Evolutionary conservation across 2,888 invertebrate species (phyloP), one percentile per base, ranked within the genome.

Genomic region (Cheilosia scutellata): DNA sequence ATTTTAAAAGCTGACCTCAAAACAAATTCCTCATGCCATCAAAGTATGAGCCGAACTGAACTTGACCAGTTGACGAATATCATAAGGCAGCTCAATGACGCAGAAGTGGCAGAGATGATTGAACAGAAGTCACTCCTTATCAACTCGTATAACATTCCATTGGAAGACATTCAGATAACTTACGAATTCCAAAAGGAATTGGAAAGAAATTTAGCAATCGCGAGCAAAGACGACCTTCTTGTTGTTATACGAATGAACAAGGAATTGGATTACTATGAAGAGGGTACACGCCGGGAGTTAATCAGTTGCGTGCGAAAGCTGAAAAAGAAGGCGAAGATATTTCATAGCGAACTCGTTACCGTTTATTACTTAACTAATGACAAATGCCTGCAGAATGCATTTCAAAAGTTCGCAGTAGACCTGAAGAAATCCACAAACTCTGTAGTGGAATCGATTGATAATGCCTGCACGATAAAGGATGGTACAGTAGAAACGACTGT

Each of bases 231-330:
- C 33, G 82, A 55, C 13, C 42, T 82, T 93, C 95, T 98, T 89
- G 95, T 98, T 5, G 95, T 98, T 13, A 96, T 99, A 88, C 96
- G 98, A 91, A 96, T 96, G 88, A 96, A 97, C 89, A 92, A 93
- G 44, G 93, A 94, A 51, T 96, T 83, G 9, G 47, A 51, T 96
- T 89, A 68, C 51, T 72, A 75, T 29, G 96, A 98, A 90, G 98
- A 99, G 94, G 98, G 98, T 11, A 94, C 96, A 87, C 97, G 98
- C 1, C 94, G 98, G 84, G 99, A 99, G 93, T 95, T 98, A 42
- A 96, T 98, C 79, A 99, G 98, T 91, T 94, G 98, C 82, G 94
- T 99, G 31, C 99, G 99, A 91, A 98, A 98, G 91, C 93, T 99
- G 33, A 93, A 98, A 68, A 99, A 99, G 93, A 97, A 97, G 93